Conservation (phyloP, 2,888 invertebrate species). For the Eucriotettix oculatus region DNA sequence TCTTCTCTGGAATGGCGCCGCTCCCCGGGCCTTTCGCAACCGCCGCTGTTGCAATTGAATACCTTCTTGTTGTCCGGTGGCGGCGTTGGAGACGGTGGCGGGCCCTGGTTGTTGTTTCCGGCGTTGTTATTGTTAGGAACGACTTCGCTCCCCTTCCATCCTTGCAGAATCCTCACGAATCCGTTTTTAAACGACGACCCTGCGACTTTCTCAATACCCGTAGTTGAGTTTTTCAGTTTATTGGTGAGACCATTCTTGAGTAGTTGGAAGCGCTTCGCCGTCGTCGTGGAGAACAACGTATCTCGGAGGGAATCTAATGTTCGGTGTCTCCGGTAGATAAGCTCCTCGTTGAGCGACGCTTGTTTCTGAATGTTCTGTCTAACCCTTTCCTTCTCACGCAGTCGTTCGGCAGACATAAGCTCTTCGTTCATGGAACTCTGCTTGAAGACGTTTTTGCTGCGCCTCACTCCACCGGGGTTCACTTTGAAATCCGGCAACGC, state of each 20-base stretch:
- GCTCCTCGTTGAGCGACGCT: conserved; percentile 74
- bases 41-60: conserved; percentile 1
- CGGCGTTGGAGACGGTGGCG: conserved; percentile 9
- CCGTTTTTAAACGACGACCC: conserved; percentile 48
- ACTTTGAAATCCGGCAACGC: conserved; percentile 32
- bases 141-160: conserved; percentile 47
- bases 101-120: conserved; percentile 7
- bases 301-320: conserved; percentile 55
- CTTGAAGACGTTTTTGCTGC: conserved; percentile 46
- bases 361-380: conserved; percentile 76
- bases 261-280: conserved; percentile 58
- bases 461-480: conserved; percentile 9
- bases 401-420: conserved; percentile 69
- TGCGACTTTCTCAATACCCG: conserved; percentile 68
- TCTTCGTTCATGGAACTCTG: conserved; percentile 82
- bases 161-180: conserved; percentile 70
- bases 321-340: conserved; percentile 47
- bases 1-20: conserved; percentile 70
- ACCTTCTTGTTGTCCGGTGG: conserved; percentile 6
- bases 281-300: conserved; percentile 53
- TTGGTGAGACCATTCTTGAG: conserved; percentile 66
- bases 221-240: conserved; percentile 67
- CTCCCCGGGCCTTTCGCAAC: conserved; percentile 29
- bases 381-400: conserved; percentile 66
- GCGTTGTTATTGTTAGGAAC: conserved; percentile 16